phyloP scores from a whole-genome alignment of 1,140 invertebrate genomes.

The Heterodera carotae region DNA sequence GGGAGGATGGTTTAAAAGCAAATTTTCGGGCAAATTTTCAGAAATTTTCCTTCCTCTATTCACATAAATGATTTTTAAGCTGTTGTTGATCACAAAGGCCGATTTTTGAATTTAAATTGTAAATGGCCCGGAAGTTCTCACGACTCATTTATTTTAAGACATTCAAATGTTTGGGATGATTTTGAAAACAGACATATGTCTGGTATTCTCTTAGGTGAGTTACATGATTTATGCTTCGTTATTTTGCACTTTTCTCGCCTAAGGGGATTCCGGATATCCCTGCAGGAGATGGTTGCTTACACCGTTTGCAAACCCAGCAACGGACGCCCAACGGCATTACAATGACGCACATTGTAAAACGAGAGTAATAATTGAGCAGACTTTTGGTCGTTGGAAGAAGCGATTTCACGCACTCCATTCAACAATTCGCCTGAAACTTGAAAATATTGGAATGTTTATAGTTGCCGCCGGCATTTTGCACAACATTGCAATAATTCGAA shows the following conservation, averaged over 20 bases:
- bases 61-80: slow-evolving; percentile 3
- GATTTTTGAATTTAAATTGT: not conserved
- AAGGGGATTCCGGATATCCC: slow-evolving; percentile 3
- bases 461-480: not conserved
- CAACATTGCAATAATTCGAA: not conserved
- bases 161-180: too few species aligned
- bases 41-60: too few species aligned
- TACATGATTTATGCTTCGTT: too few species aligned
- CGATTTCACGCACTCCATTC: not conserved
- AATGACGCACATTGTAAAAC: not conserved
- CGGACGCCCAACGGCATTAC: not conserved
- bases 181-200: too few species aligned
- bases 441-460: slow-evolving; percentile 22
- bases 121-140: too few species aligned
- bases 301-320: not conserved
- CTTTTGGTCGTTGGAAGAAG: not conserved
- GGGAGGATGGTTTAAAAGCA: too few species aligned
- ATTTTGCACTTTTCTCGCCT: too few species aligned
- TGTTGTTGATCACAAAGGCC: not conserved
- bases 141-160: too few species aligned
- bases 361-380: not conserved
- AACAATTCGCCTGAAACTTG: not conserved
- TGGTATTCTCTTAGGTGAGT: too few species aligned
- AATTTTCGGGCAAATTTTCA: too few species aligned
- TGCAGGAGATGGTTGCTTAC: slow-evolving; percentile 5